These are phyloP conservation scores for Numenius phaeopus DNA, from an alignment of 2,797 vertebrate genomes.

Conservation along the genomic window DNA sequence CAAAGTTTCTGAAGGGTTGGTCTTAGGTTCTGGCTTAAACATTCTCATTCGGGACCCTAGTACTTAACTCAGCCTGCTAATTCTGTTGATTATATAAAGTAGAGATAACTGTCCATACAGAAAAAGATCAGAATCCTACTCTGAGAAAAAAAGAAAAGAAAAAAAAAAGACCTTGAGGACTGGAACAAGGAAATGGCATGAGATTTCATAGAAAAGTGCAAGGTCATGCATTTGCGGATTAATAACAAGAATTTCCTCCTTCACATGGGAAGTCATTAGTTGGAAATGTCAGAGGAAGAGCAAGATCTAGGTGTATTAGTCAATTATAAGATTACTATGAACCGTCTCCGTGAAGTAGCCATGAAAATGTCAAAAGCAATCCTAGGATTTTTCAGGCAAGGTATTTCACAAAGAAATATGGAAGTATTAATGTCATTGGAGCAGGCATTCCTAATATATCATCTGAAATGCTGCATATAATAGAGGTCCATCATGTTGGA, in stretches of 20 bases:
- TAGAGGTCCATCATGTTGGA: constrained; percentile 38
- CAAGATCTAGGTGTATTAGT: constrained; percentile 62
- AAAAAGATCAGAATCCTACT: background rate
- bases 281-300: constrained; percentile 70
- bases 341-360: constrained; percentile 56
- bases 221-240: constrained; percentile 42
- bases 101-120: background rate
- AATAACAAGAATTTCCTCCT: constrained; percentile 49
- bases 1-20: background rate
- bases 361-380: constrained; percentile 75
- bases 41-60: background rate
- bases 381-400: constrained; percentile 60
- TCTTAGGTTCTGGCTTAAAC: background rate
- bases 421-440: constrained; percentile 69
- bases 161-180: background rate
- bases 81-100: background rate
- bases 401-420: constrained; percentile 72
- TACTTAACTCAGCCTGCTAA: background rate
- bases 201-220: constrained; percentile 31
- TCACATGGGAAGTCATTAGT: constrained; percentile 49
- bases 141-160: too few relatives aligned
- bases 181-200: background rate
- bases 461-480: constrained; percentile 52
- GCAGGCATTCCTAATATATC: constrained; percentile 64
- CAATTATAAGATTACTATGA: constrained; percentile 69